phyloP scores from a whole-genome alignment of 2,113 vertebrate genomes.

The Strix aluco region DNA sequence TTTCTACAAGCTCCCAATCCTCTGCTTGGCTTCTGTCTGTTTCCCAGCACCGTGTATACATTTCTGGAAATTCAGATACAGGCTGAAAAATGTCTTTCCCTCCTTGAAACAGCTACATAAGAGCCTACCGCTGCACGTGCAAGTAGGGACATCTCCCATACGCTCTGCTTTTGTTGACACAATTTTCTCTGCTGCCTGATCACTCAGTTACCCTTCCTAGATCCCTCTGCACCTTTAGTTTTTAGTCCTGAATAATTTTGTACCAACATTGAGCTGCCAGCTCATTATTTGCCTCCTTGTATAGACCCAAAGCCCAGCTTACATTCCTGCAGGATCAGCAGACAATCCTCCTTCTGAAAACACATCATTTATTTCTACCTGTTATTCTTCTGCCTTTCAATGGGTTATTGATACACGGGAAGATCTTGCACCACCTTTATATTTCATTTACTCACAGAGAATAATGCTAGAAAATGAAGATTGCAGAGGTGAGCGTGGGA shows the following conservation, averaged over 20 bases:
- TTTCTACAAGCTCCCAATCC: neutral
- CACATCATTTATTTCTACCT: neutral
- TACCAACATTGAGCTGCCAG: neutral
- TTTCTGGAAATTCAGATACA: neutral
- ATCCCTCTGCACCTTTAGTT: neutral
- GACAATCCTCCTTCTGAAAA: neutral
- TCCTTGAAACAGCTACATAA: neutral
- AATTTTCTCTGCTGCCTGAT: neutral
- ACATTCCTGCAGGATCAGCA: neutral
- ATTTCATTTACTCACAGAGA: neutral
- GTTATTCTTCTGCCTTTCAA: neutral
- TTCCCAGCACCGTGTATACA: accelerated
- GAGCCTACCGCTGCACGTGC: neutral
- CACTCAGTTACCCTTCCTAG: accelerated
- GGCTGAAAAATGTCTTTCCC: neutral
- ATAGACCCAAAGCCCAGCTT: neutral
- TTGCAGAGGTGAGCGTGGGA: neutral
- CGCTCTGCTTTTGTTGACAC: neutral
- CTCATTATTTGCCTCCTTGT: neutral
- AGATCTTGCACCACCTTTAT: neutral
- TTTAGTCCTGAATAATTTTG: neutral
- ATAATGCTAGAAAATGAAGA: neutral
- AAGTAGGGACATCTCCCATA: neutral
- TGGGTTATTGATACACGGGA: neutral
- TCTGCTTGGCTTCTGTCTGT: neutral